Evolutionary conservation across 2,797 vertebrate genomes (phyloP), one percentile per base, ranked within the genome.

Genomic region (Chanos chanos): DNA sequence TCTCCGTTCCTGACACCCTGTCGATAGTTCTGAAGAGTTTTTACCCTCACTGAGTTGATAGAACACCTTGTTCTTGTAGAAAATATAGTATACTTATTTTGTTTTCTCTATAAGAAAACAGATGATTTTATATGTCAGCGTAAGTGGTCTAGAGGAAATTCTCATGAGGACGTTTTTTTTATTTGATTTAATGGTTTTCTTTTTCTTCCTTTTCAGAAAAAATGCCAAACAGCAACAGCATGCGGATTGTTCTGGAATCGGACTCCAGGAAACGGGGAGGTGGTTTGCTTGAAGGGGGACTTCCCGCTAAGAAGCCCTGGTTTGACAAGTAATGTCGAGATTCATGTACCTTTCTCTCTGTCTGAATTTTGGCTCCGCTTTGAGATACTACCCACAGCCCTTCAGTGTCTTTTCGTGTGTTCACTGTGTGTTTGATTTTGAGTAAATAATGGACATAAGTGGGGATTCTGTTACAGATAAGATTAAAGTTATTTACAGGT

Each of bases 181-280:
- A 49, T 12, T 65, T 7, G n/a, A 7, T 6, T 7, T 19, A 24
- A 10, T 40, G 8, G 6, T 25, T 22, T 37, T 33, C 3, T 37
- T 13, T 61, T n/a, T 51, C 39, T n/a, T 59, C 2, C 61, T 19
- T 68, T 74, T 64, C 81, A 96, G 95, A 98, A 67, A 97, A 97
- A 72, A 89, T 92, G 81, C 80, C 89, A 30, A 94, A 91, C 83
- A 96, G 92, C 88, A 96, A 88, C 77, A 93, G 81, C 51, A 93
- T 95, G 89, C 93, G 97, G 66, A 96, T 98, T 54, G 96, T 98
- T 53, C 92, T 98, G 83, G 96, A 99, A 76, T 95, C 94, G 2
- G 93, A 97, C 70, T 87, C 91, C 7, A 92, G 97, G 76, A 98
- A 97, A 81, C 93, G 96, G 84, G 87, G 90, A 13, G 80, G 83